Evolutionary conservation across 2,888 invertebrate species (phyloP).

Genomic region (Lypha dubia): DNA sequence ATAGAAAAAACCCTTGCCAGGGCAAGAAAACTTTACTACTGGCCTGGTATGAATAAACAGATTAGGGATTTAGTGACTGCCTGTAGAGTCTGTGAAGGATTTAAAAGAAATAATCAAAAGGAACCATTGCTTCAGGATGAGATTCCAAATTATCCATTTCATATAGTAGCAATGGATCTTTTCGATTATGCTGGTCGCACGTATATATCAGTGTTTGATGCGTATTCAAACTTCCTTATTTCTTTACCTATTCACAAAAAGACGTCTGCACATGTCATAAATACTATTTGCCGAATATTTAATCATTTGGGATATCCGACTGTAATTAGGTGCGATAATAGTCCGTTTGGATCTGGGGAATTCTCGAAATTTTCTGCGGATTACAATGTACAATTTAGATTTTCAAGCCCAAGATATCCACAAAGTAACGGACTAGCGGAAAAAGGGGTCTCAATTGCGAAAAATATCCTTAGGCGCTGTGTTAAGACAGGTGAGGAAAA

Average conservation of each 20-base stretch:
- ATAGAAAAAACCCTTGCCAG: conserved; percentile 74
- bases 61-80: conserved; percentile 73
- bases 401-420: no score
- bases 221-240: conserved; percentile 40
- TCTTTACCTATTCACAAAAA: conserved; percentile 4
- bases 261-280: not conserved
- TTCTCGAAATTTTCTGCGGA: not conserved
- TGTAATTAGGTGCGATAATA: not conserved
- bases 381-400: not conserved
- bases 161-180: conserved; percentile 68
- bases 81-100: conserved; percentile 68
- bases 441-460: no score
- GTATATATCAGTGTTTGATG: conserved; percentile 66
- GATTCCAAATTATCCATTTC: conserved; percentile 70
- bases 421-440: no score
- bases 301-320: not conserved
- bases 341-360: not conserved
- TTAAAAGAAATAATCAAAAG: conserved; percentile 68
- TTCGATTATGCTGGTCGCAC: conserved; percentile 67
- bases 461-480: no score
- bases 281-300: not conserved
- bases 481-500: no score
- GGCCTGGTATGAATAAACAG: no score
- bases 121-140: conserved; percentile 71
- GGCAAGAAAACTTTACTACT: no score